Conservation (phyloP, 1,140 invertebrate species). For the Drosophila mauritiana region DNA sequence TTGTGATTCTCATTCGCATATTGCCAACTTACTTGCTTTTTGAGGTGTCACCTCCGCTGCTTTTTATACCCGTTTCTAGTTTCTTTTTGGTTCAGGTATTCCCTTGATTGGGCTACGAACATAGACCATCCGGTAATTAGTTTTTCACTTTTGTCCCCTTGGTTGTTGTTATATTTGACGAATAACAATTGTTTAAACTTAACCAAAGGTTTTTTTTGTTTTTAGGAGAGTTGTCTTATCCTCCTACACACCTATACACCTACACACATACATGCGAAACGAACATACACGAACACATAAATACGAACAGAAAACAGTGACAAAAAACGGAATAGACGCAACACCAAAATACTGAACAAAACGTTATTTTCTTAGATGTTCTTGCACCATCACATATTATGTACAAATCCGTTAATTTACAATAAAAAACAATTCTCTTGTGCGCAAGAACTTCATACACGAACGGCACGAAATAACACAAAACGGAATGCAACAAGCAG, state of each 20-base stretch:
- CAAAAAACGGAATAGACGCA: conserved; percentile 7
- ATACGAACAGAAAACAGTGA: conserved; percentile 31
- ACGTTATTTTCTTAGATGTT: conserved; percentile 8
- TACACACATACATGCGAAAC: conserved; percentile 21
- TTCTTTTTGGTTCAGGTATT: neutral
- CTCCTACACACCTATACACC: conserved; percentile 40
- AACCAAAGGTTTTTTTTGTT: conserved; percentile 11
- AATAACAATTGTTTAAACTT: conserved; percentile 14
- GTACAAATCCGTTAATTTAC: conserved; percentile 33
- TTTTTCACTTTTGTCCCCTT: neutral
- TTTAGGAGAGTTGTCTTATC: conserved; percentile 25
- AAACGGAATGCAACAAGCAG: conserved; percentile 41
- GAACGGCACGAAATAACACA: conserved; percentile 21
- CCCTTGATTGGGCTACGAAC: conserved; percentile 3
- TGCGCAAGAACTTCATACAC: conserved; percentile 23
- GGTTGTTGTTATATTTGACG: conserved; percentile 3
- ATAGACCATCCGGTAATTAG: neutral
- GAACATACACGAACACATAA: conserved; percentile 17
- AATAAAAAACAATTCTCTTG: conserved; percentile 27
- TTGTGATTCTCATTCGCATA: conserved; percentile 27
- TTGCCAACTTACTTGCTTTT: conserved; percentile 45
- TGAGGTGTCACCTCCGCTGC: conserved; percentile 33
- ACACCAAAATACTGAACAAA: conserved; percentile 41
- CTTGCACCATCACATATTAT: conserved; percentile 18
- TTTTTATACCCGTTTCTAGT: too few relatives aligned